These are phyloP conservation scores for Stegana nigrithorax DNA, from an alignment of 2,888 invertebrate species.

Conservation along the genomic window DNA sequence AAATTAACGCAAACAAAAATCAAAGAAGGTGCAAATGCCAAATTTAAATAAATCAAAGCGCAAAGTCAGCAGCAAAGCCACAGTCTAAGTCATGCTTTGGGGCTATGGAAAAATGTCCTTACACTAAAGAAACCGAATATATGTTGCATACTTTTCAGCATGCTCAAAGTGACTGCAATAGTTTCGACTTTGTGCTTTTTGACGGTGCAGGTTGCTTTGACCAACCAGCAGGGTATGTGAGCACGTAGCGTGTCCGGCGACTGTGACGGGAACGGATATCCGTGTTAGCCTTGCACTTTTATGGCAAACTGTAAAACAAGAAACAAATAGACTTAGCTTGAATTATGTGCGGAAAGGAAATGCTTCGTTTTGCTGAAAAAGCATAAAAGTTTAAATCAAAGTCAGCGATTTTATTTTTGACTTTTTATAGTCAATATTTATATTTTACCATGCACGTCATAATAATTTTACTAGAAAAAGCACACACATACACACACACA, in stretches of 20 bases:
- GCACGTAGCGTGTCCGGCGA: no score
- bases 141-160: neutral
- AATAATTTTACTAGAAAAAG: no score
- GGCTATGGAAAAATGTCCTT: neutral
- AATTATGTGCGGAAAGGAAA: conserved; percentile 22
- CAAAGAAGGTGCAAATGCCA: neutral
- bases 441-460: no score
- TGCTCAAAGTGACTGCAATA: no score
- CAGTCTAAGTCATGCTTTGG: neutral
- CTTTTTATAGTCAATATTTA: conserved; percentile 37
- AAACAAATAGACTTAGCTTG: neutral
- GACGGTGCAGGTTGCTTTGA: no score
- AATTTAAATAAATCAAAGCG: neutral
- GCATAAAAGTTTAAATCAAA: conserved; percentile 57
- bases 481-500: conserved; percentile 18
- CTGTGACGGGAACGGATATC: neutral
- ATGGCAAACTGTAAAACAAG: neutral
- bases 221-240: no score
- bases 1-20: neutral
- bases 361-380: conserved; percentile 39
- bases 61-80: neutral
- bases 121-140: neutral
- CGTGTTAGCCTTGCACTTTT: neutral
- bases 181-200: neutral
- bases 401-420: conserved; percentile 54